Percentiles rank a stretch among this genome's conserved stretches.
Evolutionary conservation across 2,888 invertebrate genomes (phyloP).

Genomic region (Ectemnius lituratus): DNA sequence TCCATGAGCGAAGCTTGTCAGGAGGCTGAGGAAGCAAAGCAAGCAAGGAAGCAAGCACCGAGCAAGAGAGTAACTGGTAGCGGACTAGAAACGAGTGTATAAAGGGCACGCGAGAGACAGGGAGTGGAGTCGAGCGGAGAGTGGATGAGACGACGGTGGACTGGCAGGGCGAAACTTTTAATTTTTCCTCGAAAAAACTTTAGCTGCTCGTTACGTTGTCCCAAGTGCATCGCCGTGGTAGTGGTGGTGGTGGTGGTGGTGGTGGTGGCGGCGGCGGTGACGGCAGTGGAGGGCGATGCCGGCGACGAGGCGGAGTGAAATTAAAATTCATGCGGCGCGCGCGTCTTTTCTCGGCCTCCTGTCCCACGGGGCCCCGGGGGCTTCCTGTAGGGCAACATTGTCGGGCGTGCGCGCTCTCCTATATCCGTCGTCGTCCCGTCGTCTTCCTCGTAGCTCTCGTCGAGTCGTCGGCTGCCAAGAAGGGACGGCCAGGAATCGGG

Average conservation of each 20-base stretch:
- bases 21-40: slow-evolving; percentile 24
- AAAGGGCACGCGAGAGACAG: slow-evolving; percentile 8
- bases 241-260: background rate
- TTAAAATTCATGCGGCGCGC: slow-evolving; percentile 73
- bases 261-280: background rate
- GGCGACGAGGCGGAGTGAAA: slow-evolving; percentile 65
- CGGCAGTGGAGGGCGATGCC: slow-evolving; percentile 12
- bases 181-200: slow-evolving; percentile 74
- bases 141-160: slow-evolving; percentile 27
- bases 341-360: slow-evolving; percentile 71
- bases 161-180: slow-evolving; percentile 65
- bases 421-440: slow-evolving; percentile 37
- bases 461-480: slow-evolving; percentile 41
- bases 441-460: background rate
- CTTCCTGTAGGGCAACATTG: slow-evolving; percentile 61
- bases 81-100: background rate
- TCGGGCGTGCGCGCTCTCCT: slow-evolving; percentile 48
- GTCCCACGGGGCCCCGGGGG: slow-evolving; percentile 64
- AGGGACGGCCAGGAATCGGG: slow-evolving; percentile 49
- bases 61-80: background rate
- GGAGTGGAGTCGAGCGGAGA: slow-evolving; percentile 9
- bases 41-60: slow-evolving; percentile 24
- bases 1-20: slow-evolving; percentile 53
- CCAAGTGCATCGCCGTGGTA: slow-evolving; percentile 56
- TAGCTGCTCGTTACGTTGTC: slow-evolving; percentile 70